These are phyloP conservation scores for Trematocara variabile DNA, from an alignment of 2,113 vertebrate genomes.

Conservation along the genomic window DNA sequence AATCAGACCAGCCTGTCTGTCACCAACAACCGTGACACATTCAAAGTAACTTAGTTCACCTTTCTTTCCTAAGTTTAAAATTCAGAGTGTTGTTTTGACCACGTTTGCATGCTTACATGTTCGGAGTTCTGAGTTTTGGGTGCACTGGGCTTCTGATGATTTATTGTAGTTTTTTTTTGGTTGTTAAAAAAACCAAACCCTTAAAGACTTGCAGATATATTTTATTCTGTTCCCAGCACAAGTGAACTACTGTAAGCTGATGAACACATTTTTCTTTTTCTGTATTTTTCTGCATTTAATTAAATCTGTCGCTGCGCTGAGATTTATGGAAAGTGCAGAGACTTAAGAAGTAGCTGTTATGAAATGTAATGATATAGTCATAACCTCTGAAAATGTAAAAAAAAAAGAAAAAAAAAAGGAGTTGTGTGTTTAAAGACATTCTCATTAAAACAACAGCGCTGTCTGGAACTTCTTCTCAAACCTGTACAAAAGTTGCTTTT, in stretches of 20 bases:
- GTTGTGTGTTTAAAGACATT: constrained; percentile 10
- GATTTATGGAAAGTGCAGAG: constrained; percentile 31
- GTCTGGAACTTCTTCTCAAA: constrained; percentile 17
- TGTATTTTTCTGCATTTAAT: constrained; percentile 14
- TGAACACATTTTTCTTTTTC: background rate
- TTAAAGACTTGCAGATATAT: background rate
- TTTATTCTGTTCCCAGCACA: background rate
- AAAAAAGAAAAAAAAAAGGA: constrained; percentile 6
- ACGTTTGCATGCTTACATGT: background rate
- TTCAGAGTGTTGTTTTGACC: background rate
- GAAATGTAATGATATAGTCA: constrained; percentile 1
- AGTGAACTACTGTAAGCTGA: background rate
- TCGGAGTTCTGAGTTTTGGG: background rate
- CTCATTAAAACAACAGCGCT: constrained; percentile 30
- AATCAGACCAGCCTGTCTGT: background rate
- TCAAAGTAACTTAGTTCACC: background rate
- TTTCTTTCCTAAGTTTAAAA: background rate
- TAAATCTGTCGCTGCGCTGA: constrained; percentile 7
- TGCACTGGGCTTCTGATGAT: background rate
- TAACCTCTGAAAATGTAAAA: background rate
- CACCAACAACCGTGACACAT: background rate
- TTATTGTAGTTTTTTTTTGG: background rate
- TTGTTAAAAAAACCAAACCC: background rate
- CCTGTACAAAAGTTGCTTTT: background rate
- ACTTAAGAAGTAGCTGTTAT: constrained; percentile 5